Evolutionary conservation across 2,113 vertebrate genomes (phyloP).

Genomic region (Hiodon alosoides): DNA sequence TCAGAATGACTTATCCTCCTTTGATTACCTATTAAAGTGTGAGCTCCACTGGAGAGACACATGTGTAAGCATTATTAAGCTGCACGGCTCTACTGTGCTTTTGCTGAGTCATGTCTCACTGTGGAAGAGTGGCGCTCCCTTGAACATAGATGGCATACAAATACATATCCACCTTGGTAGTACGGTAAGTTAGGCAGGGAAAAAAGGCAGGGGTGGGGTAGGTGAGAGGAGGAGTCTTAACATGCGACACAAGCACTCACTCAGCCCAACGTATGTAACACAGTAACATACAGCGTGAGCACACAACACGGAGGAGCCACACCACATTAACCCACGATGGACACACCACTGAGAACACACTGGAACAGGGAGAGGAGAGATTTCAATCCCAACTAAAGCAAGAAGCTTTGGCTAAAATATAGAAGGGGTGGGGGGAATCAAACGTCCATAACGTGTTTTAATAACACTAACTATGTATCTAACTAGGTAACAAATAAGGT

Average conservation of each 20-base stretch:
- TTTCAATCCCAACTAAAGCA: constrained; percentile 3
- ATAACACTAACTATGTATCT: too few relatives aligned
- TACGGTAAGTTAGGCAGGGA: constrained; percentile 40
- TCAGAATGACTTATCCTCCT: not conserved
- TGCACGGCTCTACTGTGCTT: not conserved
- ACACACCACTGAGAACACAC: not conserved
- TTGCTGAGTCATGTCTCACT: not conserved
- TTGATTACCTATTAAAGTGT: not conserved
- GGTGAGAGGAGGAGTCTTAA: constrained; percentile 21
- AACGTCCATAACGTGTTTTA: too few relatives aligned
- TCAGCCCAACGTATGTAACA: not conserved
- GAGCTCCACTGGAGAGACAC: not conserved
- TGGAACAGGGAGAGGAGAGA: constrained; percentile 14
- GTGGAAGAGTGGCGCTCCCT: constrained; percentile 62
- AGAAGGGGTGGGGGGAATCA: not conserved
- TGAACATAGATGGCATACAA: constrained; percentile 57
- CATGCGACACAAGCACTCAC: constrained; percentile 29
- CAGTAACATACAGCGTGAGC: not conserved
- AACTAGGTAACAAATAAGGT: not conserved
- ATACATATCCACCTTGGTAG: constrained; percentile 51
- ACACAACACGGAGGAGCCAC: not conserved
- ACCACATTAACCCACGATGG: not conserved
- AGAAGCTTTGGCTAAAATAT: constrained; percentile 9
- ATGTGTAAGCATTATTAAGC: not conserved
- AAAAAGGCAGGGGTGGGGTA: constrained; percentile 39